phyloP scores from a whole-genome alignment of 2,888 invertebrate genomes.

The Lochmaea crataegi region DNA sequence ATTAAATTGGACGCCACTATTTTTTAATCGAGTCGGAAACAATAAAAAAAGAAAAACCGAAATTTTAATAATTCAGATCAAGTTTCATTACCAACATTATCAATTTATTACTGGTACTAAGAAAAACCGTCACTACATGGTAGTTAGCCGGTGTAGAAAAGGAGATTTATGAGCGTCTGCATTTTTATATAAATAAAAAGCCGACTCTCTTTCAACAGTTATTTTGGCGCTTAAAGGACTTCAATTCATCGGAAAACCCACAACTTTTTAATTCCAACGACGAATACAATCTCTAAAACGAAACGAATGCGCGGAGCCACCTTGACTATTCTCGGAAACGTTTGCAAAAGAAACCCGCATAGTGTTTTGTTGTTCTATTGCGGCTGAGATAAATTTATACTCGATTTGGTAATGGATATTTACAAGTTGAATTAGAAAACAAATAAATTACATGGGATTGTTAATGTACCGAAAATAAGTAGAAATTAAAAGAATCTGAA shows the following conservation, averaged over 20 bases:
- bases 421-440: neutral
- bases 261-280: constrained; percentile 46
- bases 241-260: constrained; percentile 49
- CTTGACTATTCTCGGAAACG: constrained; percentile 46
- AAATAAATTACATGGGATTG: no score
- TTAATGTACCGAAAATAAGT: neutral
- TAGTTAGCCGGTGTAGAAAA: constrained; percentile 26
- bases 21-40: no score
- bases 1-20: no score
- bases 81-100: neutral
- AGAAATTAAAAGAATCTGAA: no score
- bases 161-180: constrained; percentile 35
- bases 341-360: constrained; percentile 43
- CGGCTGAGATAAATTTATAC: constrained; percentile 35
- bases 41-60: no score
- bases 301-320: constrained; percentile 31
- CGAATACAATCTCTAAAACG: constrained; percentile 16
- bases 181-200: constrained; percentile 21
- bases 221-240: constrained; percentile 43
- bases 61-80: neutral
- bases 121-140: constrained; percentile 28
- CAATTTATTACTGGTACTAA: neutral
- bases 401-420: constrained; percentile 25
- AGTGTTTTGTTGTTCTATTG: constrained; percentile 40
- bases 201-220: constrained; percentile 26